Percentiles rank a stretch among this genome's conserved stretches.
These are phyloP conservation scores for Clarias magur DNA, from an alignment of 2,113 vertebrate genomes.

Conservation along the genomic window DNA sequence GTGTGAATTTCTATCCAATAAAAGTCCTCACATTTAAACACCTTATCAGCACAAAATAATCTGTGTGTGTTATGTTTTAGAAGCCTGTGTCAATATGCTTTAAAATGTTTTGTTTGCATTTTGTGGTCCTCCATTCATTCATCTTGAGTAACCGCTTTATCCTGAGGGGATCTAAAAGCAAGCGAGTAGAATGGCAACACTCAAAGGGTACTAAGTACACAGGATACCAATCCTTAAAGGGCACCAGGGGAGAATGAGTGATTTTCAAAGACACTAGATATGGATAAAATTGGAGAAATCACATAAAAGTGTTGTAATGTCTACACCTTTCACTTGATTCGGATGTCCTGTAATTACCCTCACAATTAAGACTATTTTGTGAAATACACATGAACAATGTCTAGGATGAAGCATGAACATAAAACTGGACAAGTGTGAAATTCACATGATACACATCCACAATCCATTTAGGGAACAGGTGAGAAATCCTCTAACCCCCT, in stretches of 20 bases:
- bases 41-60: not conserved
- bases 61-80: not conserved
- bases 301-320: not conserved
- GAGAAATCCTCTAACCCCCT: too few species aligned
- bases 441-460: too few species aligned
- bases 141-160: not conserved
- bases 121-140: not conserved
- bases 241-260: too few species aligned
- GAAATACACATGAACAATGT: too few species aligned
- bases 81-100: not conserved
- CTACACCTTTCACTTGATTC: not conserved
- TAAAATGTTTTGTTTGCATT: not conserved
- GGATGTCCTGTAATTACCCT: not conserved
- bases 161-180: not conserved
- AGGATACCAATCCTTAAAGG: too few species aligned
- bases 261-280: too few species aligned
- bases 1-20: slow-evolving; percentile 71
- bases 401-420: too few species aligned
- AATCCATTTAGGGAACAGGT: too few species aligned
- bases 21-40: slow-evolving; percentile 5
- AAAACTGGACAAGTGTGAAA: too few species aligned
- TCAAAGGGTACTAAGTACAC: not conserved
- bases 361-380: not conserved
- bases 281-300: not conserved
- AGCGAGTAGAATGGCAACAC: not conserved